Evolutionary conservation across 2,113 vertebrate species (phyloP), one percentile per base, ranked within the genome.

Genomic region (Puntigrus tetrazona): DNA sequence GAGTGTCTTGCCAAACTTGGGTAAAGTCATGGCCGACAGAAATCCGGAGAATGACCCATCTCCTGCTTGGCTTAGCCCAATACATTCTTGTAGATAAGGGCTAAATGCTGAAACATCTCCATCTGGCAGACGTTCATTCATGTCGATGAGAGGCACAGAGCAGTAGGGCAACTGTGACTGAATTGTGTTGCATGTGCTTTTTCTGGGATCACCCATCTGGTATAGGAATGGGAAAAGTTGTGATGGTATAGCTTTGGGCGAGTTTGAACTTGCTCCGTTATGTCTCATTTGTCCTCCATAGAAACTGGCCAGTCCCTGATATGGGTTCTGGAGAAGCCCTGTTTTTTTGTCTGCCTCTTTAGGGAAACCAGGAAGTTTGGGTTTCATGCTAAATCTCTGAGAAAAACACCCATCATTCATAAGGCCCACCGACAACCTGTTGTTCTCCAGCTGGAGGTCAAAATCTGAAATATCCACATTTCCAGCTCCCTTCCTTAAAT

Each of bases 101-200:
- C 87, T 93, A 61, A 93, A 90, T 45, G 84, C 59, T 18, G 86
- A 89, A 0, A 93, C 84, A 29, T 95, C 93, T 0, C 87, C 90
- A 0, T 87, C 89, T 38, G 89, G 90, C 41, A 91, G 85, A 29
- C 92, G 50, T 18, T 94, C 91, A 1, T 82, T 81, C 0, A 92
- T 65, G 61, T 95, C 92, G 1, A 91, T 52, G 88, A 82, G 0
- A 77, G 92, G 47, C 90, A 89, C 0, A 47, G 87, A 0, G 81
- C 50, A 70, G 82, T 34, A 3, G 88, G 83, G 0, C 76, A 91
- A 67, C 63, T 84, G 61, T 65, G 84, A 55, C 90, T 88, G 85
- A 90, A 90, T 86, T 81, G 69, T 72, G 88, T 86, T 79, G 11
- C 0, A 72, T 1, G 76, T 7, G 25, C 72, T 90, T 14, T 87